Evolutionary conservation across 1,140 invertebrate genomes (phyloP), one percentile per base, ranked within the genome.

Genomic region (Lasioglossum albipes): DNA sequence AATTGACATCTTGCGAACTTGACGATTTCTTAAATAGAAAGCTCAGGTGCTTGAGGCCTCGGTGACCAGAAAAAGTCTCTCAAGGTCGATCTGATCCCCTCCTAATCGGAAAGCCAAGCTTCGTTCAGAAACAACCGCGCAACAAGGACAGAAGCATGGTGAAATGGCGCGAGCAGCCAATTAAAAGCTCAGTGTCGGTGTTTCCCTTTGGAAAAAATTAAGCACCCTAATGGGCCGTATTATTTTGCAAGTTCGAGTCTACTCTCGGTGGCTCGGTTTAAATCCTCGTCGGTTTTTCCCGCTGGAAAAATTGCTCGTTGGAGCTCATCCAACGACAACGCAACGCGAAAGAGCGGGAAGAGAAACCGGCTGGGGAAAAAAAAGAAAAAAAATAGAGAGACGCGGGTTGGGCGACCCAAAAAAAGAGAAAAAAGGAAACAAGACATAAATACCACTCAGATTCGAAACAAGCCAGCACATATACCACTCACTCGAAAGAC

Each of bases 361-460:
- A 42, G 45, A 49, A 66, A 42, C 20, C 52, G n/a, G 62, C 57
- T 31, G 20, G n/a, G 57, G 18, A 16, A 54, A 16, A 54, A 54
- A 18, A 20, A 3, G 2, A 7, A 61, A 41, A 59, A n/a, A 68
- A 52, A 45, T 42, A 22, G 4, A 31, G 59, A 42, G 45, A 49
- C 66, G 27, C 16, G 52, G 27, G 75, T 18, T 10, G 49, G 16
- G 66, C 20, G 13, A 49, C 12, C 10, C 10, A 12, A 49, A 49
- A 49, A 49, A 13, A 12, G 2, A 59, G 2, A n/a, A n/a, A 18
- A 67, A 42, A 73, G 9, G 2, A 59, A n/a, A 59, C n/a, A 20
- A 74, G 42, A 79, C 69, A 73, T 73, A 73, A 12, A 79, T 79
- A 81, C 79, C 74, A 77, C 66, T 81, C 74, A 76, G 74, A 81